These are phyloP conservation scores for Solenopsis fugax DNA, from an alignment of 1,140 invertebrate species.

Conservation along the genomic window DNA sequence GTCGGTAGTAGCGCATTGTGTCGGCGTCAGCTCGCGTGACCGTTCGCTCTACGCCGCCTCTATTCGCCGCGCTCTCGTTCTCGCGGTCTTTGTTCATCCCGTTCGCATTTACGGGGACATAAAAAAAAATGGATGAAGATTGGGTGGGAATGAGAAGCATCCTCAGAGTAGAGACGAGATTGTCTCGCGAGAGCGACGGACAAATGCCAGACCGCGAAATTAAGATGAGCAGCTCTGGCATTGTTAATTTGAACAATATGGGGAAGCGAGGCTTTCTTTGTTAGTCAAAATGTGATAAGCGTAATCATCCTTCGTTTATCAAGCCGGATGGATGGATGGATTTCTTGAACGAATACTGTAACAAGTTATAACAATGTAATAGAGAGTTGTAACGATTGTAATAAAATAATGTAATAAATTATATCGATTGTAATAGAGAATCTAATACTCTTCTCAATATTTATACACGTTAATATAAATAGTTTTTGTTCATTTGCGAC, in stretches of 20 bases:
- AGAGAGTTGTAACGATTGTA: too few species aligned
- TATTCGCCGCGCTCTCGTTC: background rate
- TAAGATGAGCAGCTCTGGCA: background rate
- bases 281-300: background rate
- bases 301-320: background rate
- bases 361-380: background rate
- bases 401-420: too few species aligned
- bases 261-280: background rate
- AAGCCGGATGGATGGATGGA: background rate
- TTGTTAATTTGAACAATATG: conserved; percentile 24
- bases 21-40: conserved; percentile 63
- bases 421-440: too few species aligned
- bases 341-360: background rate
- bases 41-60: background rate
- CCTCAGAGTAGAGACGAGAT: background rate
- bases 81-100: background rate
- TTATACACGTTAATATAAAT: too few species aligned
- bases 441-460: too few species aligned
- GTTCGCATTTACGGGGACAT: conserved; percentile 35
- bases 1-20: conserved; percentile 25
- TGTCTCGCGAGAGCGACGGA: background rate
- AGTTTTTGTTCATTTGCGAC: too few species aligned
- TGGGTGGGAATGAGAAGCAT: conserved; percentile 32
- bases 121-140: conserved; percentile 52
- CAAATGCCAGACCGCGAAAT: conserved; percentile 28